Evolutionary conservation across 2,888 invertebrate genomes (phyloP).

Genomic region (Girardia tigrina): DNA sequence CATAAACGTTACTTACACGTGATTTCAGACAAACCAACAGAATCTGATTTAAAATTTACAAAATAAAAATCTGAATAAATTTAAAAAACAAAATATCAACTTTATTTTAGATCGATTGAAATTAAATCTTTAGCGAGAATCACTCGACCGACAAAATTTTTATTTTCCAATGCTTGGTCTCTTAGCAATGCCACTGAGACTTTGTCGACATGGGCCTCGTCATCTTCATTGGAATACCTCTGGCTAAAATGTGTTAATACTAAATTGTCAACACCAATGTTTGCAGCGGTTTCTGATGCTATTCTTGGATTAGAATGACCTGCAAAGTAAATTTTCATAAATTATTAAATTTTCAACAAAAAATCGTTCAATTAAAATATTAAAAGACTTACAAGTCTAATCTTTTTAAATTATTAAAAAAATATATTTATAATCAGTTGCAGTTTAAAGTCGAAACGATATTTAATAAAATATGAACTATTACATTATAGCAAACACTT

Average conservation of each 20-base stretch:
- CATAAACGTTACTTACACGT: too few species aligned
- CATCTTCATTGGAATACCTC: background rate
- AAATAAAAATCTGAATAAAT: too few species aligned
- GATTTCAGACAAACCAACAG: too few species aligned
- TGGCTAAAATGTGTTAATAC: background rate
- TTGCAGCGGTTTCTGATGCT: background rate
- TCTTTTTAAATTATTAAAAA: too few species aligned
- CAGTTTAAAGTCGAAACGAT: too few species aligned
- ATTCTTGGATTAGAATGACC: background rate
- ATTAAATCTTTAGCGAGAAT: background rate
- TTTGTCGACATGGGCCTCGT: background rate
- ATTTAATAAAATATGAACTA: too few species aligned
- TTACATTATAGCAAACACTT: too few species aligned
- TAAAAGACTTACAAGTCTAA: too few species aligned
- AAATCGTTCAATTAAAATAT: too few species aligned
- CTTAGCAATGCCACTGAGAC: background rate
- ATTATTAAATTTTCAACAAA: slow-evolving; percentile 41
- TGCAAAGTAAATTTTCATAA: background rate
- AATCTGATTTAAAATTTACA: too few species aligned
- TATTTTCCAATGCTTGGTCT: background rate
- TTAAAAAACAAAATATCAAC: too few species aligned
- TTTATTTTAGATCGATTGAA: background rate
- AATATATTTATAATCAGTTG: too few species aligned
- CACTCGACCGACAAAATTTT: background rate
- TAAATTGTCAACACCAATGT: background rate